phyloP scores from a whole-genome alignment of 2,113 vertebrate species.

The Vimba vimba region DNA sequence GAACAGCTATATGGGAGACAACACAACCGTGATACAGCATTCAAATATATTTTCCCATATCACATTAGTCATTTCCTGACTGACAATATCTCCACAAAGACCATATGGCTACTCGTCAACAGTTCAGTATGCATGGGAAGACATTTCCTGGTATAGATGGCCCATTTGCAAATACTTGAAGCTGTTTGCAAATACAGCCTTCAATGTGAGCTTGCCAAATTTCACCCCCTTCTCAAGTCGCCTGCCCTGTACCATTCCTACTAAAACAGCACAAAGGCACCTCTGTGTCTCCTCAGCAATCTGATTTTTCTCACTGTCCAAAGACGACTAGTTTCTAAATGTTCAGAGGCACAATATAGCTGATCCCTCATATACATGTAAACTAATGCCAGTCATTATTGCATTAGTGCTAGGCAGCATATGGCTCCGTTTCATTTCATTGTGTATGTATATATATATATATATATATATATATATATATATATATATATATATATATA shows the following conservation, averaged over 20 bases:
- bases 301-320: not conserved
- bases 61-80: not conserved
- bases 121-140: not conserved
- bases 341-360: not conserved
- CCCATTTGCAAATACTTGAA: slow-evolving; percentile 12
- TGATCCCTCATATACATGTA: not conserved
- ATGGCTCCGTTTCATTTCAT: not conserved
- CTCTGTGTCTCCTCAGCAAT: not conserved
- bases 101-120: not conserved
- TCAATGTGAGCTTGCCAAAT: not conserved
- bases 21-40: not conserved
- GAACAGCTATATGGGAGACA: not conserved
- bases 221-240: not conserved
- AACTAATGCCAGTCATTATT: not conserved
- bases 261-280: not conserved
- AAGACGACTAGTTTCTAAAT: not conserved
- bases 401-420: not conserved
- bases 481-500: too few species aligned
- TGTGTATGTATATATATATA: too few species aligned
- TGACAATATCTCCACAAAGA: not conserved
- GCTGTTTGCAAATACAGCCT: not conserved
- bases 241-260: not conserved
- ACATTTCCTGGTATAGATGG: slow-evolving; percentile 2
- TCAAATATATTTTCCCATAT: not conserved
- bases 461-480: too few species aligned